Evolutionary conservation across 2,113 vertebrate genomes (phyloP).

Genomic region (Microcebus ravelobensis): DNA sequence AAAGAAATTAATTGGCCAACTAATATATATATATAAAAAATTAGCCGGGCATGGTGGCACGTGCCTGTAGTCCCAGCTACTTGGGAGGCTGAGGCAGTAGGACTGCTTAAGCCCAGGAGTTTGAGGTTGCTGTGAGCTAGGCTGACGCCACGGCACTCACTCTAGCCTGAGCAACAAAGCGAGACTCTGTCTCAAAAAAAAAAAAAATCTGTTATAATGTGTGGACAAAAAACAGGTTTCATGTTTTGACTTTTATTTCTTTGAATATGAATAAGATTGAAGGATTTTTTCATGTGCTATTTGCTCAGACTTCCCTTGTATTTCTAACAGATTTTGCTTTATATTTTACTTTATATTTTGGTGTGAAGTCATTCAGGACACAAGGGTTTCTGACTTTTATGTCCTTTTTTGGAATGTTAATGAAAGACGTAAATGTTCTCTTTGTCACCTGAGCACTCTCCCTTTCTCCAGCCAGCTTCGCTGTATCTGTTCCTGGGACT

Average conservation of each 20-base stretch:
- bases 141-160: too few species aligned
- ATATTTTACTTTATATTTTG: not conserved
- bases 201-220: accelerated
- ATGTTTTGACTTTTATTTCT: not conserved
- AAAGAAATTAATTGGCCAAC: too few species aligned
- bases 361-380: not conserved
- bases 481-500: not conserved
- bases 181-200: too few species aligned
- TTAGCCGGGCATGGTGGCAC: too few species aligned
- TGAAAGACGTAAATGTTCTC: not conserved
- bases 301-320: not conserved
- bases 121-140: too few species aligned
- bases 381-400: not conserved
- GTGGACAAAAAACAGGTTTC: not conserved
- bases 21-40: too few species aligned
- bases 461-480: accelerated
- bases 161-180: too few species aligned
- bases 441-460: not conserved
- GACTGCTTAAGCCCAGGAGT: too few species aligned
- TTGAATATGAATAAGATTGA: not conserved
- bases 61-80: too few species aligned
- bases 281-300: not conserved
- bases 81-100: too few species aligned
- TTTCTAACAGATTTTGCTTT: not conserved
- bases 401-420: not conserved